Evolutionary conservation across 2,888 invertebrate species (phyloP), one percentile per base, ranked within the genome.

Genomic region (Cryptus armator): DNA sequence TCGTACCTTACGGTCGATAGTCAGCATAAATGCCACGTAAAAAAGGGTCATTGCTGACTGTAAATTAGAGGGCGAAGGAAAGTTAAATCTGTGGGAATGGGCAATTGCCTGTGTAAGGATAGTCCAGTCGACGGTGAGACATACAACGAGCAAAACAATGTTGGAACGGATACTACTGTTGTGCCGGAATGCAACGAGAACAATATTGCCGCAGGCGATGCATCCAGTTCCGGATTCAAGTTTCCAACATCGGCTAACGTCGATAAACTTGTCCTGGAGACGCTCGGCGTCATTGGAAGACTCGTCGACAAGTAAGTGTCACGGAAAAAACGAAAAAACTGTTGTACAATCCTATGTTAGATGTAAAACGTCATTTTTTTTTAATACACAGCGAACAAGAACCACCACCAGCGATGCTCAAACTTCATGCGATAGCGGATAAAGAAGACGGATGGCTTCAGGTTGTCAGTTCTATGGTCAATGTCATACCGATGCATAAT

Each of bases 401-500:
- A 89, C 97, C 98, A 3, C 98, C 98, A 0, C 96, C 96, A 78
- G 97, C 98, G 0, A 96, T 98, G 95, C 94, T 97, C 85, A 96
- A 96, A 90, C 94, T 99, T 51, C 97, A 98, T 91, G 95, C 96
- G 85, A 97, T 98, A 85, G 98, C 98, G 56, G 98, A 98, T 87
- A 97, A 97, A 89, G 98, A 98, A 90, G 97, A 97, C 81, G 98
- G 98, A 0, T 99, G 98, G 98, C 96, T 98, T 84, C 96, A 97
- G 93, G 97, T 98, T 51, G 96, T 98, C 0, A 95, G 96, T 83
- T 97, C 98, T 7, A 96, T 98, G 95, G 96, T 98, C 56, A 96
- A 96, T 89, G 96, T 97, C 24, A 97, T 98, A 86, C 98, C 98
- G 0, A 94, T 97, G 88, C 96, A 96, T 78, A 97, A 98, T 93